Evolutionary conservation across 2,113 vertebrate genomes (phyloP).

Genomic region (Campylorhamphus procurvoides): DNA sequence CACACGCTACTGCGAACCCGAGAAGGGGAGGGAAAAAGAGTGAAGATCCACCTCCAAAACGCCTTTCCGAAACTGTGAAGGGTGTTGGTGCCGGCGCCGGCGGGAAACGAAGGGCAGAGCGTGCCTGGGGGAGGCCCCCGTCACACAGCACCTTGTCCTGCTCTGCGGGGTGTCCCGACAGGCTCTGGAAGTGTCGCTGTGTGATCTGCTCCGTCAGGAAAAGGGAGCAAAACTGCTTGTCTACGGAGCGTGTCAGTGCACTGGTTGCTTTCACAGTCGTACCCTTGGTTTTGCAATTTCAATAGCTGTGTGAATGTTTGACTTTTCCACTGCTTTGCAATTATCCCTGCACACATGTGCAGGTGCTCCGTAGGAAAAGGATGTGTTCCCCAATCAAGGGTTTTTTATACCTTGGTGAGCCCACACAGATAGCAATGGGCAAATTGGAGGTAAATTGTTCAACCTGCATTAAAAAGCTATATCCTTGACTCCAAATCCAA

Average conservation of each 20-base stretch:
- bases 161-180: neutral
- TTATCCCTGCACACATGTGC: neutral
- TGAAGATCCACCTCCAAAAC: fast-evolving
- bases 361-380: neutral
- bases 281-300: neutral
- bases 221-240: neutral
- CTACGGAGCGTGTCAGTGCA: fast-evolving
- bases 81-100: neutral
- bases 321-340: neutral
- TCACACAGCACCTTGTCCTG: neutral
- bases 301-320: fast-evolving
- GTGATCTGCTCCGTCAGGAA: neutral
- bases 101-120: neutral
- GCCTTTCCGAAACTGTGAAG: neutral
- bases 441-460: neutral
- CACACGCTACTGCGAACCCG: neutral
- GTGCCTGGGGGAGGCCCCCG: neutral
- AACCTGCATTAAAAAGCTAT: neutral
- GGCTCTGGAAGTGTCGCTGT: neutral
- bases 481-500: neutral
- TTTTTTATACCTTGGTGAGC: fast-evolving
- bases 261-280: neutral
- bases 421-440: neutral
- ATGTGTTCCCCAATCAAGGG: too few species aligned
- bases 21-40: too few species aligned